phyloP scores from a whole-genome alignment of 2,113 vertebrate species.

The Chiloscyllium plagiosum region DNA sequence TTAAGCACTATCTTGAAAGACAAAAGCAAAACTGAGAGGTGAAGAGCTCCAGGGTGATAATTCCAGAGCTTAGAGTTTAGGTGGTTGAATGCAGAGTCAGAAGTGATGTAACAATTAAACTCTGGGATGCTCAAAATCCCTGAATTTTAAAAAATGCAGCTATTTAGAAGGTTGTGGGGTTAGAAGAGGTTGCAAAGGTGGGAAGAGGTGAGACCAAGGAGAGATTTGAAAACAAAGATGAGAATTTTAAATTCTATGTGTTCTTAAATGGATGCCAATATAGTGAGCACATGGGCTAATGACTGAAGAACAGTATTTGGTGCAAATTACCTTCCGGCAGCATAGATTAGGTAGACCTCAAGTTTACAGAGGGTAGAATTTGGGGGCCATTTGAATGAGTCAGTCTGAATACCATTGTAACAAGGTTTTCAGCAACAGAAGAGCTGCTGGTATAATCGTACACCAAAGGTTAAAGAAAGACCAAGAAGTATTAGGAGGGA shows the following conservation, averaged over 20 bases:
- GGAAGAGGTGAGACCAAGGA: neutral
- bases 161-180: too few relatives aligned
- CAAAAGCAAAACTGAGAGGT: neutral
- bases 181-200: neutral
- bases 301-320: neutral
- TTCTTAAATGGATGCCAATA: neutral
- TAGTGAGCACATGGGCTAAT: neutral
- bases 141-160: neutral
- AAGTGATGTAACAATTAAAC: neutral
- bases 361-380: neutral
- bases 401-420: neutral
- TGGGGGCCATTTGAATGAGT: neutral
- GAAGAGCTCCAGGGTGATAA: too few relatives aligned
- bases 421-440: neutral
- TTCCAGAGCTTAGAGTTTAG: neutral
- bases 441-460: neutral
- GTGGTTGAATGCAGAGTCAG: neutral
- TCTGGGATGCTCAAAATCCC: neutral
- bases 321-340: neutral
- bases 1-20: neutral
- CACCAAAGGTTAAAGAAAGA: too few relatives aligned
- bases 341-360: neutral
- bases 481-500: too few relatives aligned
- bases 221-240: neutral
- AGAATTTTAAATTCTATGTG: neutral